phyloP scores from a whole-genome alignment of 2,888 invertebrate genomes.

The Ischnus inquisitorius region DNA sequence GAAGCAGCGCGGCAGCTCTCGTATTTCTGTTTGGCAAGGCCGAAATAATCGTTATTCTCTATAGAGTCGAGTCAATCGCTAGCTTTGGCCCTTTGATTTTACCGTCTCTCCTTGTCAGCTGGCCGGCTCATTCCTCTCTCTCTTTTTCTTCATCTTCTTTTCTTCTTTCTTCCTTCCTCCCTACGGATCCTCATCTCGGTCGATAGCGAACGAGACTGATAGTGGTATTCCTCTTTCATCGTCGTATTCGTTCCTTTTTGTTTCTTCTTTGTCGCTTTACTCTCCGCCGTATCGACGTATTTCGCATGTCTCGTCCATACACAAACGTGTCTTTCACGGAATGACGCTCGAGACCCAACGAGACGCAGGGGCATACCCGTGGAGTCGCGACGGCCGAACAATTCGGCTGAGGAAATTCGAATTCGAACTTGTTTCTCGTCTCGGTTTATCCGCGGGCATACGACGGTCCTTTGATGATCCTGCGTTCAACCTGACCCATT shows the following conservation, averaged over 20 bases:
- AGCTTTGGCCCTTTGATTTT: constrained; percentile 77
- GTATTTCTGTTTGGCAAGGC: constrained; percentile 80
- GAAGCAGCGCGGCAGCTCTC: constrained; percentile 60
- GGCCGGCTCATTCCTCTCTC: constrained; percentile 59
- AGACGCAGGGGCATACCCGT: neutral
- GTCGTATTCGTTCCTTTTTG: neutral
- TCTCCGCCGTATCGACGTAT: constrained; percentile 20
- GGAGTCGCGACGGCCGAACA: constrained; percentile 8
- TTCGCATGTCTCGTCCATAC: constrained; percentile 26
- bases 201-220: constrained; percentile 30
- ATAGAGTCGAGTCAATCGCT: constrained; percentile 70
- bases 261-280: neutral
- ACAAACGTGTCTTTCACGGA: constrained; percentile 15
- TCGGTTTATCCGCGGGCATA: constrained; percentile 9
- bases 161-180: constrained; percentile 14
- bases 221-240: constrained; percentile 15
- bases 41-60: constrained; percentile 81
- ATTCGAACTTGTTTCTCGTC: constrained; percentile 12
- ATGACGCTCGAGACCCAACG: neutral
- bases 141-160: constrained; percentile 50
- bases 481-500: neutral
- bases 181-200: constrained; percentile 51
- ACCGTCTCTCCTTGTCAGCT: constrained; percentile 71
- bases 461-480: neutral
- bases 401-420: constrained; percentile 25